Base-by-base conservation (phyloP, 2,113 vertebrate genomes). In the Misgurnus mizolepis region DNA sequence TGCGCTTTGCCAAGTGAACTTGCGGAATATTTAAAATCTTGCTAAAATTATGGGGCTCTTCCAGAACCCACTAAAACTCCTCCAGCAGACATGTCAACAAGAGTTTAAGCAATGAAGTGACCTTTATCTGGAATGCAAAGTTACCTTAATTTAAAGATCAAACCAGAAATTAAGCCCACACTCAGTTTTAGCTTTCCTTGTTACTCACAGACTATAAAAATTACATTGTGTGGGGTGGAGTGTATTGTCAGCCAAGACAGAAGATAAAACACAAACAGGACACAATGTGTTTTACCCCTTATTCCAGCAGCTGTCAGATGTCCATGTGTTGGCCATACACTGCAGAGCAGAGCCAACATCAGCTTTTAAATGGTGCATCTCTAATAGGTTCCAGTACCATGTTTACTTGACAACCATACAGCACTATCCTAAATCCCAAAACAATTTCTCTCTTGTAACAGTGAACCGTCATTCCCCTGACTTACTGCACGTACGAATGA, bases 401-500 rank as follows among this genome's bases (percentile, higher is more conserved):
- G 87, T 91, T 93, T 88, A 87, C 90, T 83, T 90, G 89, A 90
- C 87, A 89, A 88, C 89, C 87, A 84, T 89, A 87, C 27, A 71
- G 43, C 22, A 67, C 84, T 88, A 86, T 86, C 85, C 78, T 86
- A 76, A 82, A 82, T 83, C 80, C 84, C 88, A 66, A 83, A 88
- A 91, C 90, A 91, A 86, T 89, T 87, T 85, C 69, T 50, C 83
- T 86, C 87, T 91, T 92, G 90, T 92, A 88, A 86, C 71, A n/a
- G 12, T 55, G 55, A 84, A 60, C 84, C 79, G 70, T 85, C 80
- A 84, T 85, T 82, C 74, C 74, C 80, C 75, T 45, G 68, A 85
- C 86, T 88, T 88, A 89, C 86, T 76, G 86, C 89, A 91, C 89
- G 91, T 91, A 89, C 80, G 88, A 91, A 86, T 90, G 87, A 92